phyloP scores from a whole-genome alignment of 2,113 vertebrate genomes.

The Calcarius ornatus region DNA sequence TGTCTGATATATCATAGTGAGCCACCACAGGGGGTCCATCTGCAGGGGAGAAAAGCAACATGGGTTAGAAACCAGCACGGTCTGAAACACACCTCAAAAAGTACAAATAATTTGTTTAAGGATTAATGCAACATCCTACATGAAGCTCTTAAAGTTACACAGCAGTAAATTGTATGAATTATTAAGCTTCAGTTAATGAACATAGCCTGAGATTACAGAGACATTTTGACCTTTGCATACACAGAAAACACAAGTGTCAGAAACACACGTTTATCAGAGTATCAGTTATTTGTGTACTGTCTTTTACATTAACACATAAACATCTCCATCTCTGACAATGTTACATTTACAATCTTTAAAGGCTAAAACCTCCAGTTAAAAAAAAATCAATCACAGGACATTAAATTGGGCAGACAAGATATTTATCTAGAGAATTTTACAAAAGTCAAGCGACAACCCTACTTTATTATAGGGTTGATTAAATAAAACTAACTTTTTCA shows the following conservation, averaged over 20 bases:
- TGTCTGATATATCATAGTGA: constrained; percentile 95
- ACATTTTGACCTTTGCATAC: constrained; percentile 18
- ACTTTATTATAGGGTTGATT: neutral
- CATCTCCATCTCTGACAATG: neutral
- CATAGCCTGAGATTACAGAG: constrained; percentile 10
- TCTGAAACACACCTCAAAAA: constrained; percentile 11
- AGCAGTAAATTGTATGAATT: neutral
- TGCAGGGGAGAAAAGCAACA: constrained; percentile 79
- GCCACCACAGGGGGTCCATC: constrained; percentile 90
- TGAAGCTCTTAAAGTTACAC: neutral
- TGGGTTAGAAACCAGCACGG: constrained; percentile 45
- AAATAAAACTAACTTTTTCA: neutral
- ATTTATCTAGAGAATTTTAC: neutral
- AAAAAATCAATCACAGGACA: neutral
- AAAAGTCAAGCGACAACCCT: neutral
- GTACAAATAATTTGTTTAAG: neutral
- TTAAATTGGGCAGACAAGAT: neutral
- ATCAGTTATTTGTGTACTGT: neutral
- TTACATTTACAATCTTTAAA: constrained; percentile 35
- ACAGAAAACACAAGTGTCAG: constrained; percentile 31
- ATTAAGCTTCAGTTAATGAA: constrained; percentile 3
- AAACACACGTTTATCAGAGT: neutral
- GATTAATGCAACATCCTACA: neutral
- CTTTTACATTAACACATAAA: neutral
- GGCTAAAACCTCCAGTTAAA: constrained; percentile 11